A percentile compares a stretch with the other conserved stretches of the same genome.
phyloP scores from a whole-genome alignment of 2,797 vertebrate genomes.

The Malurus splendens region DNA sequence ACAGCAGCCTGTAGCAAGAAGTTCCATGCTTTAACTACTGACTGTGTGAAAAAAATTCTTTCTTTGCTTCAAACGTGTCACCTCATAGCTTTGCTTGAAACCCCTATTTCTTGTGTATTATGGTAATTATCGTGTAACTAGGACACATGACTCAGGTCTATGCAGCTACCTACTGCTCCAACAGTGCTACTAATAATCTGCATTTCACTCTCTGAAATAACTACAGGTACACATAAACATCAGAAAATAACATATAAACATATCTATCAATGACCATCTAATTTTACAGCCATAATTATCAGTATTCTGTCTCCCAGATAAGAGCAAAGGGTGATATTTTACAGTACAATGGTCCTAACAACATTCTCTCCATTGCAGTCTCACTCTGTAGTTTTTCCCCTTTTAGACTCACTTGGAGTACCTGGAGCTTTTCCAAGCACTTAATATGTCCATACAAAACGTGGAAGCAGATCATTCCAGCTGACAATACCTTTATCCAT shows the following conservation, averaged over 20 bases:
- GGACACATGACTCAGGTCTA: background rate
- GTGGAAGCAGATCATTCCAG: conserved; percentile 27
- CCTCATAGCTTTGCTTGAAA: background rate
- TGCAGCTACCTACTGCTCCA: background rate
- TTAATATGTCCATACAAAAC: conserved; percentile 13
- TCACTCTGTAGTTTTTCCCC: background rate
- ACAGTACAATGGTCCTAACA: background rate
- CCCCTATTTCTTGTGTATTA: background rate
- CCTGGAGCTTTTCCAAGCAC: conserved; percentile 33
- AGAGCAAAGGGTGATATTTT: background rate
- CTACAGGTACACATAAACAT: background rate
- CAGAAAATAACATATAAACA: background rate
- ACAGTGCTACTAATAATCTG: background rate
- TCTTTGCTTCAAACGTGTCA: background rate
- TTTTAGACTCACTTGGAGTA: background rate
- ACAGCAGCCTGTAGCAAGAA: background rate
- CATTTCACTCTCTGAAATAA: background rate
- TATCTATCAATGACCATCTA: background rate
- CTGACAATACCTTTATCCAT: background rate
- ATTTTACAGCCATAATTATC: background rate
- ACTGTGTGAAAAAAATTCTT: background rate
- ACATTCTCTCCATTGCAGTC: background rate
- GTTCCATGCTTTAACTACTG: background rate
- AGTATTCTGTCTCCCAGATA: background rate
- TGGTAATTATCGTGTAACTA: background rate